phyloP scores from a whole-genome alignment of 1,140 invertebrate genomes.

The Phortica variegata region DNA sequence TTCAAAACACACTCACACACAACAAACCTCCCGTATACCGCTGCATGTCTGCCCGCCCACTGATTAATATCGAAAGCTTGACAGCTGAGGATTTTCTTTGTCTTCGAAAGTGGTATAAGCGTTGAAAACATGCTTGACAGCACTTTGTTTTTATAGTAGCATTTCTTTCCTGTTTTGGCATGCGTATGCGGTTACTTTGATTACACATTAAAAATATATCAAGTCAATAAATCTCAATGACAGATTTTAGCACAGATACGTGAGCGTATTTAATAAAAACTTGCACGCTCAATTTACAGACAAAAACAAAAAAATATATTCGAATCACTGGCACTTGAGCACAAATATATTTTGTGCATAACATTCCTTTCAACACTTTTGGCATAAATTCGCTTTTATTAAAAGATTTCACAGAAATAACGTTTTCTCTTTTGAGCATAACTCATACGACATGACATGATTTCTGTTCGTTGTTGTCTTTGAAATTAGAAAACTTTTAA shows the following conservation, averaged over 20 bases:
- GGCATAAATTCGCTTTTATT: slow-evolving; percentile 20
- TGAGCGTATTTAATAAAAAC: slow-evolving; percentile 39
- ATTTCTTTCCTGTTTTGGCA: no score
- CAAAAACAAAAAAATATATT: slow-evolving; percentile 21
- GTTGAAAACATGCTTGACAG: no score
- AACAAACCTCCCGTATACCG: no score
- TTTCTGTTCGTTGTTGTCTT: neutral
- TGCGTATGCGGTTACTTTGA: no score
- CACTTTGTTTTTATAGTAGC: no score
- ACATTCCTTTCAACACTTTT: no score
- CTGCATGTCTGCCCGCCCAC: slow-evolving; percentile 16
- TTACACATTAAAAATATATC: no score
- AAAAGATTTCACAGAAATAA: slow-evolving; percentile 27
- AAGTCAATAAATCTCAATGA: slow-evolving; percentile 47
- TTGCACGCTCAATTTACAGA: no score
- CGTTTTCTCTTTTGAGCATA: slow-evolving; percentile 22
- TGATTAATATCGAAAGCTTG: slow-evolving; percentile 51
- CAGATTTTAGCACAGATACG: slow-evolving; percentile 35
- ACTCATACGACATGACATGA: slow-evolving; percentile 30
- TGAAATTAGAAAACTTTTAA: no score
- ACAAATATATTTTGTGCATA: neutral
- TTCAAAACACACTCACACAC: no score
- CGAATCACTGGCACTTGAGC: slow-evolving; percentile 14
- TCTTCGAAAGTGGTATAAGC: slow-evolving; percentile 3
- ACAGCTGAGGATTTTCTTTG: slow-evolving; percentile 43